phyloP scores from a whole-genome alignment of 2,113 vertebrate species.

The Mola mola region DNA sequence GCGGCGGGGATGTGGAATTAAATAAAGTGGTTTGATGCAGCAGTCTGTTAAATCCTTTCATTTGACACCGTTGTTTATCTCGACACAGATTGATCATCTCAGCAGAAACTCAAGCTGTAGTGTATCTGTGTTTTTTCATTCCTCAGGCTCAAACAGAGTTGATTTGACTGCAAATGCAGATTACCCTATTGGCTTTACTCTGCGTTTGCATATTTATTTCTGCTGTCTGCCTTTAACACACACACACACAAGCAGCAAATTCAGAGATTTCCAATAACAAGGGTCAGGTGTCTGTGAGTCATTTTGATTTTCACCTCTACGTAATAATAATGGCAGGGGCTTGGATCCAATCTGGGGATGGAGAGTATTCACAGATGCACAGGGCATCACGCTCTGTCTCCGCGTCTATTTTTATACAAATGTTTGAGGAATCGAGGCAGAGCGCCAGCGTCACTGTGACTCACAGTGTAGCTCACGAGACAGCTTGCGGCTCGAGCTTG shows the following conservation, averaged over 20 bases:
- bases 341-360: slow-evolving; percentile 53
- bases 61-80: slow-evolving; percentile 2
- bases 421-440: slow-evolving; percentile 61
- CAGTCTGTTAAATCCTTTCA: slow-evolving; percentile 10
- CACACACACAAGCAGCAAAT: neutral
- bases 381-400: slow-evolving; percentile 57
- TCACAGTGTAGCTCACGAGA: slow-evolving; percentile 63
- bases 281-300: slow-evolving; percentile 28
- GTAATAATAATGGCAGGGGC: slow-evolving; percentile 43
- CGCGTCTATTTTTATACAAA: slow-evolving; percentile 71
- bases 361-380: slow-evolving; percentile 53
- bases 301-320: slow-evolving; percentile 50
- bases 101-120: neutral
- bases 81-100: neutral
- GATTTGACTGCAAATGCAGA: slow-evolving; percentile 8
- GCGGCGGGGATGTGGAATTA: slow-evolving; percentile 18
- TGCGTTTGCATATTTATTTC: slow-evolving; percentile 26
- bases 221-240: slow-evolving; percentile 1
- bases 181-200: slow-evolving; percentile 2
- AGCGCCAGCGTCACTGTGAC: slow-evolving; percentile 65
- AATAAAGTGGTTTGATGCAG: slow-evolving; percentile 1
- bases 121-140: slow-evolving; percentile 14
- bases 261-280: slow-evolving; percentile 43
- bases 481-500: slow-evolving; percentile 36
- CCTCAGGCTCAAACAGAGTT: slow-evolving; percentile 1